A percentile compares a stretch with the other conserved stretches of the same genome.
phyloP scores from a whole-genome alignment of 2,797 vertebrate species.

The Acanthurus tractus region DNA sequence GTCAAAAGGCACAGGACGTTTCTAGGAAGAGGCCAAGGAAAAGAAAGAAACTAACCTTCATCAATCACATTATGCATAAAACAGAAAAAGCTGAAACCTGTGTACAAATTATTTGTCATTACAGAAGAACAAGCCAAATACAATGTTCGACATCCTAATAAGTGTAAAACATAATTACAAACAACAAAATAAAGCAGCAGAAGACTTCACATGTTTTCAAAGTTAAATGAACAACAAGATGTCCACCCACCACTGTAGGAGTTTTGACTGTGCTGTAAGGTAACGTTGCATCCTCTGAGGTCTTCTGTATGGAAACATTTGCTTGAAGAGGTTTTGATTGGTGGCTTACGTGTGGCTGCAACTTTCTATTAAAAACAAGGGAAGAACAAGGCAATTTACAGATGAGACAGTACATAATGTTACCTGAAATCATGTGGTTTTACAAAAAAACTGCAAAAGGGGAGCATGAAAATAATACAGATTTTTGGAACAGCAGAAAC shows the following conservation, averaged over 20 bases:
- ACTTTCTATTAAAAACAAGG: slow-evolving; percentile 77
- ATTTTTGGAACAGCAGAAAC: slow-evolving; percentile 21
- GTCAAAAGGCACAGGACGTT: slow-evolving; percentile 84
- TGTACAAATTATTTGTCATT: not conserved
- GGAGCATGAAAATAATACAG: slow-evolving; percentile 14
- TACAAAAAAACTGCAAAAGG: not conserved
- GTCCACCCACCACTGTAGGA: slow-evolving; percentile 76
- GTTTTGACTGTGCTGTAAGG: slow-evolving; percentile 77
- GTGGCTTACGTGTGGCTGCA: slow-evolving; percentile 72
- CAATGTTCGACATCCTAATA: not conserved
- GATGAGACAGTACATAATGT: slow-evolving; percentile 1
- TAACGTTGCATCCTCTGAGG: slow-evolving; percentile 71
- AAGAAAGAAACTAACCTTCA: slow-evolving; percentile 1
- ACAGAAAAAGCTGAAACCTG: not conserved
- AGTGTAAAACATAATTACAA: not conserved
- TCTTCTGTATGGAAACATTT: slow-evolving; percentile 67
- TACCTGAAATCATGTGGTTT: slow-evolving; percentile 6
- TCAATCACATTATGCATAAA: not conserved
- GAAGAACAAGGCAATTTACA: slow-evolving; percentile 27
- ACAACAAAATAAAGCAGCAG: not conserved
- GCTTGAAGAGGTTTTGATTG: slow-evolving; percentile 70
- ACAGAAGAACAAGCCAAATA: too few relatives aligned
- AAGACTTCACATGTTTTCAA: not conserved
- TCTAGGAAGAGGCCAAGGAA: slow-evolving; percentile 66
- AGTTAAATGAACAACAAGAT: slow-evolving; percentile 7